These are phyloP conservation scores for Porites evermanni DNA, from an alignment of 92 coral and sea anemone species.

Conservation along the genomic window DNA sequence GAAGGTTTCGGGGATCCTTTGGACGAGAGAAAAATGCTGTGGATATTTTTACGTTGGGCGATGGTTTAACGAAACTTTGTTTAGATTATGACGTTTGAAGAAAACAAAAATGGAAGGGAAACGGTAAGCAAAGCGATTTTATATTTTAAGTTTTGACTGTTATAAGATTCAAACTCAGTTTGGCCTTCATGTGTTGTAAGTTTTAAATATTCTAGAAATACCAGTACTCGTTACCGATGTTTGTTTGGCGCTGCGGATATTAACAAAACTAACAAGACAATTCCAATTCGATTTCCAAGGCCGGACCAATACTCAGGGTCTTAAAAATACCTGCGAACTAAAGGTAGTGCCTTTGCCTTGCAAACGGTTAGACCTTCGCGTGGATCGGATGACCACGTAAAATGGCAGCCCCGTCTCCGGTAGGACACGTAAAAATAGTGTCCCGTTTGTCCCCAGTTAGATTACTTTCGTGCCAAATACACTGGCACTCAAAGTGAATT, in stretches of 20 bases:
- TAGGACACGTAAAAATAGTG: too few relatives aligned
- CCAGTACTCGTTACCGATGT: background rate
- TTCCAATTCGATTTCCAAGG: too few relatives aligned
- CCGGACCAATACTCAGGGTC: too few relatives aligned
- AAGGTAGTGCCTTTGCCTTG: too few relatives aligned
- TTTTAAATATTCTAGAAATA: too few relatives aligned
- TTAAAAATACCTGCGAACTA: too few relatives aligned
- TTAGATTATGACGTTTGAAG: slow-evolving; percentile 30
- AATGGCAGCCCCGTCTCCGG: too few relatives aligned
- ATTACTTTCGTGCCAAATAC: too few relatives aligned
- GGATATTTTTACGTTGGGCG: background rate
- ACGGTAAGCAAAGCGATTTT: slow-evolving; percentile 19
- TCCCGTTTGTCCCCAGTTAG: too few relatives aligned
- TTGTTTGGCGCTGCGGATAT: background rate
- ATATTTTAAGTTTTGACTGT: background rate
- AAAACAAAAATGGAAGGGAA: slow-evolving; percentile 2
- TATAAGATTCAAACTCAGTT: background rate
- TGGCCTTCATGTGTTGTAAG: background rate
- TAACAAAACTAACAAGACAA: background rate
- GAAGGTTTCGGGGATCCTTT: background rate
- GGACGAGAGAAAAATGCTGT: background rate
- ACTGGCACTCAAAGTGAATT: too few relatives aligned
- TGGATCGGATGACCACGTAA: too few relatives aligned
- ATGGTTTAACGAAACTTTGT: background rate
- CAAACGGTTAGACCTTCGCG: too few relatives aligned